Percentiles rank a stretch among this genome's conserved stretches.
phyloP scores from a whole-genome alignment of 2,113 vertebrate species.

The Hyperopisus bebe region DNA sequence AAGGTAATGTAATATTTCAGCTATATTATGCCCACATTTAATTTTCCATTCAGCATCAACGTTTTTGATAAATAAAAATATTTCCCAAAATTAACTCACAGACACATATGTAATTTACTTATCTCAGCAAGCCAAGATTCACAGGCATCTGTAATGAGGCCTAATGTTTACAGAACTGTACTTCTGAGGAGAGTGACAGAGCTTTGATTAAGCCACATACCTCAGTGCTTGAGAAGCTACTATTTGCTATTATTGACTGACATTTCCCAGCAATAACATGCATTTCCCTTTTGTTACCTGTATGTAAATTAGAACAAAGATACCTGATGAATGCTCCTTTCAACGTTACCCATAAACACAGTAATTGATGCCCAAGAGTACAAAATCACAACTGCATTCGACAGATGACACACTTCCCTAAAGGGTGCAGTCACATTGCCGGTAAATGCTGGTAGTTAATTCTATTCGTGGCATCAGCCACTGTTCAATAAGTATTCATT shows the following conservation, averaged over 20 bases:
- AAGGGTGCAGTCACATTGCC: background rate
- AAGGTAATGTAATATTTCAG: background rate
- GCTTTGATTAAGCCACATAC: background rate
- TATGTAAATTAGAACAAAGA: background rate
- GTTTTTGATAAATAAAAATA: constrained; percentile 1
- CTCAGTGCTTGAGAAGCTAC: background rate
- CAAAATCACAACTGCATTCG: background rate
- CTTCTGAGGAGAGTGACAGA: background rate
- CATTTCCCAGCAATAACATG: background rate
- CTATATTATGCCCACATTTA: background rate
- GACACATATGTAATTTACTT: background rate
- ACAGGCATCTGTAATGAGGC: background rate
- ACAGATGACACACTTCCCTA: background rate
- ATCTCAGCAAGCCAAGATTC: background rate
- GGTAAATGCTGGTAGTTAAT: background rate
- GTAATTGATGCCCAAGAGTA: background rate
- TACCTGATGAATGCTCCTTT: constrained; percentile 4
- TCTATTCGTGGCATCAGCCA: background rate
- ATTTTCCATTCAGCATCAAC: background rate
- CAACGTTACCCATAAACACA: background rate
- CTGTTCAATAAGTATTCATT: background rate
- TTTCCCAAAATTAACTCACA: background rate
- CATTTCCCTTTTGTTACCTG: background rate
- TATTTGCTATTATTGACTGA: background rate
- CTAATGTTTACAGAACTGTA: background rate